A percentile compares a stretch with the other conserved stretches of the same genome.
These are phyloP conservation scores for Eupithecia insigniata DNA, from an alignment of 2,888 invertebrate species.

Conservation along the genomic window DNA sequence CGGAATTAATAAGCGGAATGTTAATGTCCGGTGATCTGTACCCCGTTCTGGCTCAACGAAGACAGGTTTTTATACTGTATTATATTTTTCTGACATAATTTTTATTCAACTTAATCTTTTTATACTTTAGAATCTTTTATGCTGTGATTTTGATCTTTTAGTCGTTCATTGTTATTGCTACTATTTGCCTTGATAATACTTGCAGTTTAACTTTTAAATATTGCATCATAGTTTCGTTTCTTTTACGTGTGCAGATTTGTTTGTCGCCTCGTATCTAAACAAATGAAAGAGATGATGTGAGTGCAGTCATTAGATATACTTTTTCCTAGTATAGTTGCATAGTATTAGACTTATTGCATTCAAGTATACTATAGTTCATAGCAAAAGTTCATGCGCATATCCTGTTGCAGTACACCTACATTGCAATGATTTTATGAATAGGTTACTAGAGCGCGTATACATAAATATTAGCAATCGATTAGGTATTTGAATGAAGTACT, in stretches of 20 bases:
- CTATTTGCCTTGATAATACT: background rate
- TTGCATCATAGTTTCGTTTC: background rate
- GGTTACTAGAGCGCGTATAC: background rate
- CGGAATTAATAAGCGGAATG: conserved; percentile 60
- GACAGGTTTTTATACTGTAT: conserved; percentile 21
- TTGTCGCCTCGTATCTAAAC: background rate
- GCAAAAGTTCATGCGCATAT: conserved; percentile 6
- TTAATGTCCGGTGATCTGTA: conserved; percentile 72
- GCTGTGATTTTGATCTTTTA: background rate
- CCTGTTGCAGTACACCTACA: background rate
- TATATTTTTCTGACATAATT: conserved; percentile 1
- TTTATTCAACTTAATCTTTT: background rate
- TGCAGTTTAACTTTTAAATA: background rate
- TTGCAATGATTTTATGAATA: background rate
- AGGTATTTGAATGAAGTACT: background rate
- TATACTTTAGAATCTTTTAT: too few relatives aligned
- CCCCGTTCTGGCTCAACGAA: conserved; percentile 45
- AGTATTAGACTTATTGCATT: background rate
- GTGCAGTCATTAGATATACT: background rate
- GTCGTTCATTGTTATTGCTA: background rate
- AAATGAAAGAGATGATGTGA: background rate
- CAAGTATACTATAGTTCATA: background rate
- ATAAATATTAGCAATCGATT: background rate
- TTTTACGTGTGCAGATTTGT: background rate
- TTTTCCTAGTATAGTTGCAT: background rate